Base-by-base conservation (phyloP, 2,113 vertebrate genomes). In the Anthoscopus minutus region DNA sequence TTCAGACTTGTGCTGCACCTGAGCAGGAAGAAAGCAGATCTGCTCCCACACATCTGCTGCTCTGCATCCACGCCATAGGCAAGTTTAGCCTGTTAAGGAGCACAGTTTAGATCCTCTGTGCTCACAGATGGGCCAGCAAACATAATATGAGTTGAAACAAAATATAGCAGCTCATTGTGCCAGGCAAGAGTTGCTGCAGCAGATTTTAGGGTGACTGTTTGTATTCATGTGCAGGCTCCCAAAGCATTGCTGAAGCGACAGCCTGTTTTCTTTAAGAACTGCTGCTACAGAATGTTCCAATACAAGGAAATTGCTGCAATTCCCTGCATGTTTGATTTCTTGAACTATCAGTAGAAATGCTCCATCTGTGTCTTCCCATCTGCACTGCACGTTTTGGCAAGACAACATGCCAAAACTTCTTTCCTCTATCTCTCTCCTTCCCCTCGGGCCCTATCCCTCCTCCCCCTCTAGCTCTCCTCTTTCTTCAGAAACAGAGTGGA, bases 191-290 rank as follows among this genome's bases (percentile, higher is more conserved):
- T 25, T 89, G 56, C 51, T 80, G 64, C 83, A 91, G 96, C 86
- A 81, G 93, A 89, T 94, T 81, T 94, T 89, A 81, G 66, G 69
- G 76, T 93, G 86, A 60, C 47, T 93, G 86, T 94, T 96, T 84
- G 94, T 86, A 81, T 96, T 80, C 92, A 78, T 67, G 51, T 81
- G 67, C 54, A 88, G 61, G 73, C 42, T 94, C 82, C 84, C 81
- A 88, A 73, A 93, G 66, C 78, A 24, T 4, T 88, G 60, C 62
- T 85, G 78, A 97, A 88, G 57, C 70, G 89, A 91, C 94, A 90
- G 86, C 51, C 81, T 96, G 64, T 56, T 94, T 93, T 96, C 96
- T 93, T 94, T 84, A 95, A 96, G 90, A 80, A 24, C 45, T 93
- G 74, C 86, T 96, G 91, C 79, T 88, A 88, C 78, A 93, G 73